Evolutionary conservation across 2,888 invertebrate species (phyloP).

Genomic region (Ectobius pallidus): DNA sequence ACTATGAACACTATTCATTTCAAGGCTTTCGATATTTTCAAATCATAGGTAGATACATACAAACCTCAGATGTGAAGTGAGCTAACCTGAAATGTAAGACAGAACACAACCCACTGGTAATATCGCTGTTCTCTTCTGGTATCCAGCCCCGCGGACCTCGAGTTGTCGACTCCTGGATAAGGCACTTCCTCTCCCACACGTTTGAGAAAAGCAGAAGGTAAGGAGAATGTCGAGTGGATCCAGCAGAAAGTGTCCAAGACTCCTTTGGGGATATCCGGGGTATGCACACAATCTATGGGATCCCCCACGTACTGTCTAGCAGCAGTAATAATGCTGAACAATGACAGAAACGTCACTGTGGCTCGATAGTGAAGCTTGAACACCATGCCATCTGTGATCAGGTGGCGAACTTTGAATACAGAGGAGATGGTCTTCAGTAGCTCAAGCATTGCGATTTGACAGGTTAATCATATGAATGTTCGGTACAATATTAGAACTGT

Average conservation of each 20-base stretch:
- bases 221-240: constrained; percentile 93
- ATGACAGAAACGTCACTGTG: constrained; percentile 80
- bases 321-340: constrained; percentile 83
- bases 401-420: neutral
- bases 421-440: neutral
- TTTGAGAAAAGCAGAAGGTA: constrained; percentile 68
- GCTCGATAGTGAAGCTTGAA: constrained; percentile 85
- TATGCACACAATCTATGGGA: constrained; percentile 85
- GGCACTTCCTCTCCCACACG: constrained; percentile 74
- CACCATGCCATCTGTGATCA: constrained; percentile 68
- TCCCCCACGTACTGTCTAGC: constrained; percentile 89
- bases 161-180: constrained; percentile 55
- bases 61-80: too few relatives aligned
- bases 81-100: constrained; percentile 64
- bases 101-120: constrained; percentile 67
- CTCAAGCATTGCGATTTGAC: neutral
- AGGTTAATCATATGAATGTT: too few relatives aligned
- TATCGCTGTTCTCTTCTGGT: constrained; percentile 58
- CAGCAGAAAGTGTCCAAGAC: constrained; percentile 93
- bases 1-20: too few relatives aligned
- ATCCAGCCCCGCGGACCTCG: constrained; percentile 50
- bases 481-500: too few relatives aligned
- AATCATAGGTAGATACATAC: too few relatives aligned
- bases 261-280: constrained; percentile 64
- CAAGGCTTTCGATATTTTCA: too few relatives aligned